Evolutionary conservation across 2,888 invertebrate genomes (phyloP).

Genomic region (Drosophila recens): DNA sequence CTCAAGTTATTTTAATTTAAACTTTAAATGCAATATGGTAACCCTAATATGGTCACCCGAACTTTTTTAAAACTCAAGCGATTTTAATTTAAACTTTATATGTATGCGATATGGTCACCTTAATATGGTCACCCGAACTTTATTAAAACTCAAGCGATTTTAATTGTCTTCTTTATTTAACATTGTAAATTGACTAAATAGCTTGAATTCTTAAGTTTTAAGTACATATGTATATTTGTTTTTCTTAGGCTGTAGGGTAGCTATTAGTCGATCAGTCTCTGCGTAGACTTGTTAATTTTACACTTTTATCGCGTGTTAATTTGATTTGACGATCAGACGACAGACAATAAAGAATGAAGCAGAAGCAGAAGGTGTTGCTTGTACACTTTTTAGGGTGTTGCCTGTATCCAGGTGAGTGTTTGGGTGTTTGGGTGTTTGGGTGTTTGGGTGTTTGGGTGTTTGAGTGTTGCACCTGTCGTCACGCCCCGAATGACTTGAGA

Average conservation of each 20-base stretch:
- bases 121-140: no score
- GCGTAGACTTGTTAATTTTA: not conserved
- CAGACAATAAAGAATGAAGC: not conserved
- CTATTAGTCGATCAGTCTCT: not conserved
- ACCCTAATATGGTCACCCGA: not conserved
- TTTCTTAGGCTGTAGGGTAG: not conserved
- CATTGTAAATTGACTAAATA: not conserved
- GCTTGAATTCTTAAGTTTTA: no score
- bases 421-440: no score
- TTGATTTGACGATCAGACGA: conserved; percentile 24
- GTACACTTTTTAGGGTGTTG: conserved; percentile 6
- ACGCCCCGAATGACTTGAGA: conserved; percentile 46
- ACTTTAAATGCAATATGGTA: no score
- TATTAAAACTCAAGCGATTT: no score
- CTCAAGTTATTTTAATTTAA: no score
- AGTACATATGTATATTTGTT: no score
- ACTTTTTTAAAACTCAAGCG: not conserved
- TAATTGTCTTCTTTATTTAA: no score
- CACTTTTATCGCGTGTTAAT: conserved; percentile 42
- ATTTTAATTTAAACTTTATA: not conserved
- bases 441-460: not conserved
- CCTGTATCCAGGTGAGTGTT: conserved; percentile 17
- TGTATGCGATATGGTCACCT: not conserved
- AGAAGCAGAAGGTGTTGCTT: conserved; percentile 1
- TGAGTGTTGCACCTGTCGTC: conserved; percentile 19